These are phyloP conservation scores for Cremastobaeus sp. DNA, from an alignment of 2,888 invertebrate genomes.

Conservation along the genomic window DNA sequence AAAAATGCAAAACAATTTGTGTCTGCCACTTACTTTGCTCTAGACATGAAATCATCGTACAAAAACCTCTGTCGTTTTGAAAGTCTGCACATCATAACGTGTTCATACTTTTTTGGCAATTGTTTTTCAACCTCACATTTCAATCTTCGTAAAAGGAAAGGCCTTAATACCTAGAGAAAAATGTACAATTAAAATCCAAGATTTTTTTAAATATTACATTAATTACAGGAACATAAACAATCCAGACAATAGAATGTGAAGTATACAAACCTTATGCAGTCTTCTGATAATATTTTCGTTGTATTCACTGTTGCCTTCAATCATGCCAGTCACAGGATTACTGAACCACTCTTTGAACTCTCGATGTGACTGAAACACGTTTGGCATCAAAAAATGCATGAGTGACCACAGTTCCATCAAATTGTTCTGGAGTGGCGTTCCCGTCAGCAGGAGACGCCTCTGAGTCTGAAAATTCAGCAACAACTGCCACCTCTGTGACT, in stretches of 20 bases:
- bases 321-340: slow-evolving; percentile 97
- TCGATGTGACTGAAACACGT: slow-evolving; percentile 96
- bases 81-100: slow-evolving; percentile 94
- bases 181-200: too few relatives aligned
- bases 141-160: slow-evolving; percentile 93
- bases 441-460: slow-evolving; percentile 92
- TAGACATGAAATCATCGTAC: slow-evolving; percentile 99
- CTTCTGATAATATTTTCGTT: slow-evolving; percentile 93
- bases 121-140: slow-evolving; percentile 98
- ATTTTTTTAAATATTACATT: too few relatives aligned
- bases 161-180: slow-evolving; percentile 87
- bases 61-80: slow-evolving; percentile 97
- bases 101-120: slow-evolving; percentile 97
- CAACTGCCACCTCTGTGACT: slow-evolving; percentile 98
- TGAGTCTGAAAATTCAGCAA: slow-evolving; percentile 96
- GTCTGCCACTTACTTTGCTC: slow-evolving; percentile 92
- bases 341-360: slow-evolving; percentile 99
- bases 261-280: slow-evolving; percentile 87
- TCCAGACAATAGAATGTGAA: background rate
- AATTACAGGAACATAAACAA: background rate
- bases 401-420: slow-evolving; percentile 98
- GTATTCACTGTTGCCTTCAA: slow-evolving; percentile 94
- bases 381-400: slow-evolving; percentile 99
- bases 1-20: too few relatives aligned
- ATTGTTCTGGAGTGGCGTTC: slow-evolving; percentile 97